Base-by-base conservation (phyloP, 2,888 invertebrate species). In the Diplazon laetatorius region DNA sequence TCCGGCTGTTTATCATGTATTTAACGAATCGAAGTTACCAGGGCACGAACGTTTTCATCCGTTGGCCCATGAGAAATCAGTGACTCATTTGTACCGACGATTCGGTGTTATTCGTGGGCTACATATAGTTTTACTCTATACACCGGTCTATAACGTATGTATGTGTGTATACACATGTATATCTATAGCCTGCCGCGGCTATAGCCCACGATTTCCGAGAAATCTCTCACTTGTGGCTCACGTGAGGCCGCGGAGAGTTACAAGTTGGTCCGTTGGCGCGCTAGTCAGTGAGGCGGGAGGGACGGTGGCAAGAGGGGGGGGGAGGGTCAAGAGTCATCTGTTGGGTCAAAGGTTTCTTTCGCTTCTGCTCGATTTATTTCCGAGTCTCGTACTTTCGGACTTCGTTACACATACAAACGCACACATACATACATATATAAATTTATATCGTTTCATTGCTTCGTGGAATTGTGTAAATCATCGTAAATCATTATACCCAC, bases 221-320 rank as follows among this genome's bases (percentile, higher is more conserved):
- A 79, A 48, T 76, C 59, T 72, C 37, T 70, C 52, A 30, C 42
- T 42, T 52, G 25, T 65, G 76, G 79, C 76, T 68, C 76, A 79
- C 76, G 79, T 76, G 79, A 76, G 79, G 63, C 68, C 72, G 72
- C 60, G 72, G n/a, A 52, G 66, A 71, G 70, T 74, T 57, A 72
- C 50, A 65, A 76, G 76, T 65, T 63, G 48, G 22, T 68, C 37
- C 63, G 60, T 9, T 55, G 42, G 55, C 55, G 59, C 48, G 35
- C 48, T 37, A 72, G 63, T 57, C 20, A 25, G 62, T 42, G n/a
- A n/a, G n/a, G n/a, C n/a, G n/a, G n/a, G n/a, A n/a, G n/a, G n/a
- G n/a, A n/a, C n/a, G n/a, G n/a, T n/a, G n/a, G n/a, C n/a, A n/a
- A n/a, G n/a, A n/a, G n/a, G n/a, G n/a, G n/a, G n/a, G n/a, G n/a